Percentiles rank a stretch among this genome's conserved stretches.
Conservation (phyloP, 1,140 invertebrate genomes). For the Dendroctonus valens region DNA sequence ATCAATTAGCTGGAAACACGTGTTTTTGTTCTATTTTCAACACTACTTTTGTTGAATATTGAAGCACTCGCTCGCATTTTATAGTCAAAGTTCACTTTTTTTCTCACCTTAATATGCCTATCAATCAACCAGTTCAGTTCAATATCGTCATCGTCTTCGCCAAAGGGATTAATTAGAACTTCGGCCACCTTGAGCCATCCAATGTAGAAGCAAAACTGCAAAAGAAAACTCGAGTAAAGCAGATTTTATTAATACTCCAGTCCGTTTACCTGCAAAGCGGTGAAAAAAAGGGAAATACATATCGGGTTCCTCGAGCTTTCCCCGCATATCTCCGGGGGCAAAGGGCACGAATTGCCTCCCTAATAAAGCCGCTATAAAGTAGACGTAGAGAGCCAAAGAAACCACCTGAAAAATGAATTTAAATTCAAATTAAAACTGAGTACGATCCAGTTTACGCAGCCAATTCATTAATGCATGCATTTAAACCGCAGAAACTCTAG, state of each 20-base stretch:
- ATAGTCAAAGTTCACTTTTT: too few relatives aligned
- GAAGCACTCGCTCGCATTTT: too few relatives aligned
- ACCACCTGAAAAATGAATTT: slow-evolving; percentile 71
- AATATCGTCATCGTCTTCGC: slow-evolving; percentile 94
- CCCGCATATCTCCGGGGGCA: slow-evolving; percentile 44
- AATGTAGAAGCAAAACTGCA: slow-evolving; percentile 94
- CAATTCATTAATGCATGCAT: too few relatives aligned
- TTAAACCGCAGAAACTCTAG: too few relatives aligned
- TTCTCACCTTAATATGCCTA: slow-evolving; percentile 77
- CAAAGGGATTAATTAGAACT: slow-evolving; percentile 88
- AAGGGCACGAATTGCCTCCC: slow-evolving; percentile 77
- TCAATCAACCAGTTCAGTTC: slow-evolving; percentile 89
- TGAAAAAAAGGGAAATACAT: slow-evolving; percentile 93
- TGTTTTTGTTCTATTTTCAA: too few relatives aligned
- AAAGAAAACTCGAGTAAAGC: slow-evolving; percentile 15
- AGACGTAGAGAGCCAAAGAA: slow-evolving; percentile 85
- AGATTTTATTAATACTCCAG: too few relatives aligned
- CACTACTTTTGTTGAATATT: too few relatives aligned
- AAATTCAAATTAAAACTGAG: too few relatives aligned
- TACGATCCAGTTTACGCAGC: too few relatives aligned
- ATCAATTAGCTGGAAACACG: too few relatives aligned
- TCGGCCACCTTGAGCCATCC: slow-evolving; percentile 96
- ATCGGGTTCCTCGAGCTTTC: slow-evolving; percentile 73
- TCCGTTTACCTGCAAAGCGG: slow-evolving; percentile 73
- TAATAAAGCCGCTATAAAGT: slow-evolving; percentile 84